These are phyloP conservation scores for Platycheirus albimanus DNA, from an alignment of 2,888 invertebrate genomes.

Conservation along the genomic window DNA sequence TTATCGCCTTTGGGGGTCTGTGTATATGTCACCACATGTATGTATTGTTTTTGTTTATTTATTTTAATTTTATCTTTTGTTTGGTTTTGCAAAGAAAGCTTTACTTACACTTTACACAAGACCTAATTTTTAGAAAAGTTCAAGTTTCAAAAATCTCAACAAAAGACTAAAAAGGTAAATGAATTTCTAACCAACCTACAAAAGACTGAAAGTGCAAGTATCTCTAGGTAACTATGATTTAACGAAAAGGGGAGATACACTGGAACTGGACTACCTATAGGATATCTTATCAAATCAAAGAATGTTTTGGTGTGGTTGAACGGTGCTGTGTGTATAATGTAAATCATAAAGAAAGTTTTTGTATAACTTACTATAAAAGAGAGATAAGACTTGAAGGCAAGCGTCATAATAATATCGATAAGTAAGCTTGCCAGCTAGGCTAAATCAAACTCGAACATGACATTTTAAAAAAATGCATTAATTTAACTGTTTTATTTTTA, in stretches of 20 bases:
- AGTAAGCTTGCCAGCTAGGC: conserved; percentile 4
- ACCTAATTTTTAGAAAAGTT: too few species aligned
- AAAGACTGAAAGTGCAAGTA: neutral
- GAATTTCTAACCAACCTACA: too few species aligned
- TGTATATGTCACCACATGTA: conserved; percentile 31
- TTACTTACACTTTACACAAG: too few species aligned
- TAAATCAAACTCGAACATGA: too few species aligned
- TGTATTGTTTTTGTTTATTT: conserved; percentile 57
- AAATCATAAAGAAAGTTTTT: neutral
- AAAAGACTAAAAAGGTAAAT: too few species aligned
- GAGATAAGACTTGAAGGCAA: neutral
- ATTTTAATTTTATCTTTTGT: conserved; percentile 13
- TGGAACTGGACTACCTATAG: conserved; percentile 11
- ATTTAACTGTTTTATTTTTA: too few species aligned
- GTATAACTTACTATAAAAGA: neutral
- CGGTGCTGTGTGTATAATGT: neutral
- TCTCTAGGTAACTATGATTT: too few species aligned
- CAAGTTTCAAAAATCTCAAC: too few species aligned
- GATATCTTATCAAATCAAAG: conserved; percentile 15
- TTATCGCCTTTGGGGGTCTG: conserved; percentile 36
- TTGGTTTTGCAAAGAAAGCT: conserved; percentile 23
- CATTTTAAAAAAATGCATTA: too few species aligned
- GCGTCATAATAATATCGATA: conserved; percentile 17
- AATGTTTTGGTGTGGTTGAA: neutral
- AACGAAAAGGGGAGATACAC: neutral